phyloP scores from a whole-genome alignment of 1,140 invertebrate species.

The Penaeus vannamei region DNA sequence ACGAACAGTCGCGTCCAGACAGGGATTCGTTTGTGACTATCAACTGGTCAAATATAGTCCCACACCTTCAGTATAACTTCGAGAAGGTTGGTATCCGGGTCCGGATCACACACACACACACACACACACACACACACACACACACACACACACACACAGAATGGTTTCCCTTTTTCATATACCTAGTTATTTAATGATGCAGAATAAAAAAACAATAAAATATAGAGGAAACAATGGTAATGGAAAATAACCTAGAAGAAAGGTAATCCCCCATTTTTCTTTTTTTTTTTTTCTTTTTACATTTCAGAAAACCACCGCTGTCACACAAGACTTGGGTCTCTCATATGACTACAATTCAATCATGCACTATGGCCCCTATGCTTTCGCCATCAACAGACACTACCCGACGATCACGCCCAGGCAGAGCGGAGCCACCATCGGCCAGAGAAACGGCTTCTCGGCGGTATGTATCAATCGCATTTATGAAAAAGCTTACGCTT shows the following conservation, averaged over 20 bases:
- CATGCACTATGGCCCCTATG: conserved; percentile 74
- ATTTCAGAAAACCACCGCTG: conserved; percentile 25
- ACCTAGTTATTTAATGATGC: too few species aligned
- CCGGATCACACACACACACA: too few species aligned
- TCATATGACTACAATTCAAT: conserved; percentile 73
- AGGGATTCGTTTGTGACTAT: conserved; percentile 75
- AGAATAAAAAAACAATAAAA: too few species aligned
- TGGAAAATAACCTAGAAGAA: too few species aligned
- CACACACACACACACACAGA: too few species aligned
- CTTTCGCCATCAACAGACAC: conserved; percentile 71
- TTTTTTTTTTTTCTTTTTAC: background rate
- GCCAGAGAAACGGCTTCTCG: conserved; percentile 73
- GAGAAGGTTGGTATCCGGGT: conserved; percentile 68
- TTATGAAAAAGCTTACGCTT: too few species aligned
- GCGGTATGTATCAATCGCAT: background rate
- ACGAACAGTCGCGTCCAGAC: conserved; percentile 88
- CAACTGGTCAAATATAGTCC: conserved; percentile 54
- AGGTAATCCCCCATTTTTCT: too few species aligned
- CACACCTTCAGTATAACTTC: conserved; percentile 73
- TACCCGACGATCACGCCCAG: conserved; percentile 72
- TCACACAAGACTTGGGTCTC: conserved; percentile 26
- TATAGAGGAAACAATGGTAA: background rate
- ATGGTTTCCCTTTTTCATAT: too few species aligned
- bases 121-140: too few species aligned
- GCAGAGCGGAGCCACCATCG: conserved; percentile 69